A percentile compares a stretch with the other conserved stretches of the same genome.
Evolutionary conservation across 2,888 invertebrate genomes (phyloP).

Genomic region (Ichneumoninae sp.): DNA sequence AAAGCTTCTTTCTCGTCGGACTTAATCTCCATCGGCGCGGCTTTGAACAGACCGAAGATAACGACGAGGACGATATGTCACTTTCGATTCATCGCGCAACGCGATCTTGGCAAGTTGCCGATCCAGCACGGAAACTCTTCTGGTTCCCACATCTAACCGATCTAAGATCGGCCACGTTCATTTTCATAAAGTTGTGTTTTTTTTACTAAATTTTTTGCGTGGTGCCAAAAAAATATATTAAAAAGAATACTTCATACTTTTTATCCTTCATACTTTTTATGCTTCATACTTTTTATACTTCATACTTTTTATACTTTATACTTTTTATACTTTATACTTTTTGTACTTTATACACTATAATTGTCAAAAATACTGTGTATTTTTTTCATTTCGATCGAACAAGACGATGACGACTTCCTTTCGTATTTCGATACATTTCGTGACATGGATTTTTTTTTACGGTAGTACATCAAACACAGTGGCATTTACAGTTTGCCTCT

Average conservation of each 20-base stretch:
- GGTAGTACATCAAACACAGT: neutral
- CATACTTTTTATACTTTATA: too few species aligned
- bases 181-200: neutral
- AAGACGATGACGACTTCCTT: too few species aligned
- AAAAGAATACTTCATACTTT: too few species aligned
- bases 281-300: too few species aligned
- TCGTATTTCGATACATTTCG: neutral
- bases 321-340: too few species aligned
- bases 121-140: slow-evolving; percentile 1
- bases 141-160: slow-evolving; percentile 3
- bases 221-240: neutral
- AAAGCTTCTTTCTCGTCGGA: slow-evolving; percentile 8
- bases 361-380: too few species aligned
- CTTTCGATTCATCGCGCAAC: slow-evolving; percentile 15
- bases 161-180: neutral
- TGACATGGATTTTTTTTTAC: neutral
- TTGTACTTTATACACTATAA: too few species aligned
- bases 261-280: too few species aligned
- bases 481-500: neutral
- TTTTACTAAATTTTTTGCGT: neutral
- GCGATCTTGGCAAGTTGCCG: neutral
- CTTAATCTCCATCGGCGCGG: slow-evolving; percentile 7
- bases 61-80: slow-evolving; percentile 21
- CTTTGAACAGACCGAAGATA: neutral
- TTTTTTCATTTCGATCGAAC: too few species aligned